Conservation (phyloP, 1,140 invertebrate genomes). For the Metaphire vulgaris region DNA sequence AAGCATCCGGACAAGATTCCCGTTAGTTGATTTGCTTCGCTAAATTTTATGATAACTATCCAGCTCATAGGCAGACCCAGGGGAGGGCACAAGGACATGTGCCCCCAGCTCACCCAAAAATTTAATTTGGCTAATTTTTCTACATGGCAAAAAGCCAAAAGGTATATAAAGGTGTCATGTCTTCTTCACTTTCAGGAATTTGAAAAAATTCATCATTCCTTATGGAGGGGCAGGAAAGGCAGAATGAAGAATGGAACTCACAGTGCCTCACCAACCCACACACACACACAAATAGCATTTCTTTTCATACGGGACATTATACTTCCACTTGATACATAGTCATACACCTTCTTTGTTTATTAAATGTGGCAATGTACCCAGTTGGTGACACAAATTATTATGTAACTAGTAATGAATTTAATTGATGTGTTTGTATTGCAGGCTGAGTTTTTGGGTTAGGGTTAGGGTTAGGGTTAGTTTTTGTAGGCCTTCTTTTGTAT, state of each 20-base stretch:
- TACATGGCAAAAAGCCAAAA: no score
- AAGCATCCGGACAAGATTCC: slow-evolving; percentile 60
- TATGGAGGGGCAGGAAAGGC: not conserved
- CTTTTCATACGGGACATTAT: not conserved
- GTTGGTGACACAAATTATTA: not conserved
- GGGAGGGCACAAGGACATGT: not conserved
- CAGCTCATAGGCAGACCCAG: not conserved
- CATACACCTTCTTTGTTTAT: no score
- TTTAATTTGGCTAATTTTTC: no score
- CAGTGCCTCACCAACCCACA: not conserved
- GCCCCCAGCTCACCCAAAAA: no score
- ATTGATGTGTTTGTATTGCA: not conserved
- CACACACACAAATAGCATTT: not conserved
- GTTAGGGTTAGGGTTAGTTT: no score
- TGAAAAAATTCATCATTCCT: no score
- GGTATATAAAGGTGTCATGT: no score
- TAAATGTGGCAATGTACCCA: not conserved
- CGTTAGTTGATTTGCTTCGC: slow-evolving; percentile 9
- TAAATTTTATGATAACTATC: not conserved
- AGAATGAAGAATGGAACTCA: not conserved
- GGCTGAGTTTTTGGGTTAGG: no score
- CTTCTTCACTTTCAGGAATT: no score
- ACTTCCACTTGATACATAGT: no score
- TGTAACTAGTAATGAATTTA: not conserved
- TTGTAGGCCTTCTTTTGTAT: no score